phyloP scores from a whole-genome alignment of 2,113 vertebrate genomes.

The Phainopepla nitens region DNA sequence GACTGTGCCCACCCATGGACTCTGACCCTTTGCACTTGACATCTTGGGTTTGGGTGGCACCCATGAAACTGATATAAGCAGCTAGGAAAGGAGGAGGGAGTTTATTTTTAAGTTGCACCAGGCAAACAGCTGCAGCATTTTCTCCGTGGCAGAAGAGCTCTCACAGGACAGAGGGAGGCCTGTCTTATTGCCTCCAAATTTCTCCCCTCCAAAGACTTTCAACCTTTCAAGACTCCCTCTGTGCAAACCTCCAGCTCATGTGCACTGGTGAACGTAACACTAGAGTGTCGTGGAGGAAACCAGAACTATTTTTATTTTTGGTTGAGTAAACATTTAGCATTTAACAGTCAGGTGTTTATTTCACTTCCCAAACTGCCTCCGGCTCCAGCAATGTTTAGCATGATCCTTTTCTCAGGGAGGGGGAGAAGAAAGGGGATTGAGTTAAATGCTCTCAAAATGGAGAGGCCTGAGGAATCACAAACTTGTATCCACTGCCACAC shows the following conservation, averaged over 20 bases:
- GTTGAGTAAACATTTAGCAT: constrained; percentile 71
- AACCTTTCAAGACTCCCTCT: neutral
- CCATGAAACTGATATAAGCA: neutral
- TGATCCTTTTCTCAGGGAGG: constrained; percentile 9
- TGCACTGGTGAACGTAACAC: neutral
- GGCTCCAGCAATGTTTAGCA: constrained; percentile 60
- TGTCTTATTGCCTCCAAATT: neutral
- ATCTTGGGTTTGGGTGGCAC: neutral
- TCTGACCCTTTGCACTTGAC: neutral
- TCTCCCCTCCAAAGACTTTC: neutral
- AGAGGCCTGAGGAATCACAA: constrained; percentile 59
- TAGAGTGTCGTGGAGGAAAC: constrained; percentile 50
- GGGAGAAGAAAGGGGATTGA: constrained; percentile 1
- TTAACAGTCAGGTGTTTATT: constrained; percentile 73
- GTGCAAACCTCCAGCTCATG: constrained; percentile 8
- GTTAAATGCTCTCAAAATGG: constrained; percentile 47
- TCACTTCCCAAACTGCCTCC: constrained; percentile 66
- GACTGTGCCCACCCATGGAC: neutral
- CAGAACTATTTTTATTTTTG: constrained; percentile 63
- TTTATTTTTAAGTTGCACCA: constrained; percentile 41
- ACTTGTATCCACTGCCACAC: constrained; percentile 17
- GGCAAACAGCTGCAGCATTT: constrained; percentile 43
- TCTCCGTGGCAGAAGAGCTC: neutral
- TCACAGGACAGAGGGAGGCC: neutral
- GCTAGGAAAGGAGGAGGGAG: neutral